A percentile compares a stretch with the other conserved stretches of the same genome.
Conservation (phyloP, 2,113 vertebrate genomes). For the Prionailurus viverrinus region DNA sequence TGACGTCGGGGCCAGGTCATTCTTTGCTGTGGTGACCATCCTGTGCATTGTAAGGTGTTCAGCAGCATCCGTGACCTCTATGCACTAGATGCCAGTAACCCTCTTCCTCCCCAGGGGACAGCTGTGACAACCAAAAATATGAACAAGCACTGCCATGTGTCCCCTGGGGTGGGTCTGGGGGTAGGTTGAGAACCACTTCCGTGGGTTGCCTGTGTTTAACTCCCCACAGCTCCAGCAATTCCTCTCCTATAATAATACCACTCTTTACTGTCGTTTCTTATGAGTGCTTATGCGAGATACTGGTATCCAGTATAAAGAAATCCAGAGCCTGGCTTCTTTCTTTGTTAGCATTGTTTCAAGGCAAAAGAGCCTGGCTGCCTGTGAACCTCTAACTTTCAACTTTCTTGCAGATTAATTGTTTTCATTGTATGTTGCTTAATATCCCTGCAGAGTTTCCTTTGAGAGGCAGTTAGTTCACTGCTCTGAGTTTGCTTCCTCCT, state of each 20-base stretch:
- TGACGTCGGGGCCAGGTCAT: accelerated
- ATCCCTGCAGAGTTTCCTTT: not conserved
- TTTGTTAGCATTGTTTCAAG: not conserved
- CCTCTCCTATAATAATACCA: not conserved
- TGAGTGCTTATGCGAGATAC: not conserved
- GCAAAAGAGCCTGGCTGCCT: too few relatives aligned
- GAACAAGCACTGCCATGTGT: not conserved
- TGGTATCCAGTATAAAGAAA: not conserved
- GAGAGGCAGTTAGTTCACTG: not conserved
- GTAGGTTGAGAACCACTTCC: not conserved
- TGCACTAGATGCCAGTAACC: not conserved
- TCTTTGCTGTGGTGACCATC: not conserved
- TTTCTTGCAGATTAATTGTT: not conserved
- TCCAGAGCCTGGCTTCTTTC: not conserved
- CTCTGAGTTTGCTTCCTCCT: not conserved
- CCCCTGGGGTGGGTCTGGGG: not conserved
- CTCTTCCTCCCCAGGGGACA: not conserved
- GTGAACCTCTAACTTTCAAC: not conserved
- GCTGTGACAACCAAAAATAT: not conserved
- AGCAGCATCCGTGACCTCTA: not conserved
- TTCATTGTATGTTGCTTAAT: not conserved
- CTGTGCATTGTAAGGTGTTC: accelerated
- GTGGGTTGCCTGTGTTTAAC: too few relatives aligned
- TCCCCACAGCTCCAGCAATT: not conserved
- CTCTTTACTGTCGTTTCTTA: not conserved